A percentile compares a stretch with the other conserved stretches of the same genome.
Conservation (phyloP, 2,888 invertebrate species). For the Calephelis perditalis region DNA sequence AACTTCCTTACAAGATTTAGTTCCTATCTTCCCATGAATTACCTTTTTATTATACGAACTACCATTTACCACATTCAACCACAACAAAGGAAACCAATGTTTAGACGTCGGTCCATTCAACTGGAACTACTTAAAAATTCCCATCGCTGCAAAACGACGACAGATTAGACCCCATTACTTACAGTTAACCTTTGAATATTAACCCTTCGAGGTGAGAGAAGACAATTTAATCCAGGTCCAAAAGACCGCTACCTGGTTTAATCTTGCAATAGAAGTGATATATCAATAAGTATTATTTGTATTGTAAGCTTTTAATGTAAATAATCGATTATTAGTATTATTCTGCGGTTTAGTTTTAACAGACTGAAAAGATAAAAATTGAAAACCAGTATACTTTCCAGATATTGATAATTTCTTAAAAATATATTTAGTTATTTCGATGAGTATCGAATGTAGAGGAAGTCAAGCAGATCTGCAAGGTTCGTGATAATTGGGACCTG, state of each 20-base stretch:
- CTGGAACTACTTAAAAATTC: slow-evolving; percentile 61
- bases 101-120: slow-evolving; percentile 57
- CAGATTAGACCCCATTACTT: slow-evolving; percentile 41
- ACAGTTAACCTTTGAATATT: slow-evolving; percentile 50
- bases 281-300: slow-evolving; percentile 15
- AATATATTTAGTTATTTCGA: too few species aligned
- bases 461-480: too few species aligned
- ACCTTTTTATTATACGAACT: slow-evolving; percentile 34
- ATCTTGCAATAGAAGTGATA: slow-evolving; percentile 31
- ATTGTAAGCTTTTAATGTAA: background rate
- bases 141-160: slow-evolving; percentile 45
- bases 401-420: too few species aligned
- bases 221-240: slow-evolving; percentile 42
- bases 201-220: slow-evolving; percentile 46
- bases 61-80: slow-evolving; percentile 36
- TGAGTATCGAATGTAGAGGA: too few species aligned
- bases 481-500: too few species aligned
- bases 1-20: slow-evolving; percentile 9
- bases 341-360: too few species aligned
- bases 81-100: slow-evolving; percentile 53
- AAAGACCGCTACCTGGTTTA: slow-evolving; percentile 40
- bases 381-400: too few species aligned
- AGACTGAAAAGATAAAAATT: too few species aligned
- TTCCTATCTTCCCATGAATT: slow-evolving; percentile 27
- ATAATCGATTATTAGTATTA: background rate